These are phyloP conservation scores for Sandelia bainsii DNA, from an alignment of 2,797 vertebrate genomes.

Conservation along the genomic window DNA sequence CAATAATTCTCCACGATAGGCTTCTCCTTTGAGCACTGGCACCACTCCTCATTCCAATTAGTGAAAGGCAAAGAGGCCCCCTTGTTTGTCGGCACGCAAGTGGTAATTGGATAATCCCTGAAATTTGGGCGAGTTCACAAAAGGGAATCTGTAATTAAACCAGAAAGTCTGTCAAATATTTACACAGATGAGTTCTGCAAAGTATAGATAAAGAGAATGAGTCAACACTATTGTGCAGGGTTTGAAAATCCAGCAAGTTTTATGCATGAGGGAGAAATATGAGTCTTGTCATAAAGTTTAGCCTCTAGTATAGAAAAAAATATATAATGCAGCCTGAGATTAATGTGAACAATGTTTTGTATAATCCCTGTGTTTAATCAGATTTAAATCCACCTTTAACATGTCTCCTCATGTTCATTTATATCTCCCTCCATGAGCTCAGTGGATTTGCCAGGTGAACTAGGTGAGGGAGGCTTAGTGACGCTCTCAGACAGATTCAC, in stretches of 20 bases:
- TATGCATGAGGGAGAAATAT: slow-evolving; percentile 23
- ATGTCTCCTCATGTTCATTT: slow-evolving; percentile 29
- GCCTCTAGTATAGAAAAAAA: slow-evolving; percentile 1
- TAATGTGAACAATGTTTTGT: slow-evolving; percentile 14
- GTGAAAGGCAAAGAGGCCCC: slow-evolving; percentile 76
- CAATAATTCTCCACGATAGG: slow-evolving; percentile 77
- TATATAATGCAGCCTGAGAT: slow-evolving; percentile 27
- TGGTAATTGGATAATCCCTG: slow-evolving; percentile 83
- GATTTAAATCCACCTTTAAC: slow-evolving; percentile 46
- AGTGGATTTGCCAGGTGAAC: slow-evolving; percentile 30
- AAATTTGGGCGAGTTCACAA: slow-evolving; percentile 77
- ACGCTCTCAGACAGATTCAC: not conserved
- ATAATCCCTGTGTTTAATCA: slow-evolving; percentile 46
- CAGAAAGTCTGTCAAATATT: slow-evolving; percentile 78
- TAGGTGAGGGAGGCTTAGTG: not conserved
- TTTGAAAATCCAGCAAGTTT: slow-evolving; percentile 40
- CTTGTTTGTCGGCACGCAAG: slow-evolving; percentile 79
- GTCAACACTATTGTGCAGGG: slow-evolving; percentile 51
- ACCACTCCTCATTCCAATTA: slow-evolving; percentile 75
- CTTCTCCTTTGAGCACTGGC: slow-evolving; percentile 70
- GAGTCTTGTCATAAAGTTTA: slow-evolving; percentile 34
- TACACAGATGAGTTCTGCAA: slow-evolving; percentile 77
- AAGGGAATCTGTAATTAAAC: slow-evolving; percentile 81
- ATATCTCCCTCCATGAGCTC: not conserved
- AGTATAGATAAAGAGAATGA: slow-evolving; percentile 66